Base-by-base conservation (phyloP, 2,113 vertebrate genomes). In the Oncorhynchus clarkii region DNA sequence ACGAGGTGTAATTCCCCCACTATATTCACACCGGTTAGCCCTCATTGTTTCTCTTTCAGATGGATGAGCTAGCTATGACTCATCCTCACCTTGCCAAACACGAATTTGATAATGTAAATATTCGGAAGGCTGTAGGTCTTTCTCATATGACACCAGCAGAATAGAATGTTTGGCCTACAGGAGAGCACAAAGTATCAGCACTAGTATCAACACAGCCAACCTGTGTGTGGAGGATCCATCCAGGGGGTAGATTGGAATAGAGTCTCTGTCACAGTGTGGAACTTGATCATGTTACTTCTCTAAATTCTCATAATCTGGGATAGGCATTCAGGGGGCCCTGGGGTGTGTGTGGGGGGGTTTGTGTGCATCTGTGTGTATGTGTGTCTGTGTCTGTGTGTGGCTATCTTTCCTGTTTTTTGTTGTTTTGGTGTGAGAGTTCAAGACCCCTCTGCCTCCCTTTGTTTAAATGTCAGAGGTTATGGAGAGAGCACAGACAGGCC, bases 391-490 rank as follows among this genome's bases (percentile, higher is more conserved):
- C 5, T 39, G 39, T 78, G 73, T 76, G 81, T 71, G 76, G 72
- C 75, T 71, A 79, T 85, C 82, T 83, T 89, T 88, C 86, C 86
- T 88, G 86, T 70, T 77, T 62, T 73, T 45, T 77, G 27, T 67
- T 80, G 66, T 85, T 84, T 84, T 48, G 70, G 71, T 78, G 78
- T 75, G 84, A 74, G 76, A 74, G 86, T 87, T 88, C 82, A 88
- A 79, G 85, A 89, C 87, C 87, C 88, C 87, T 81, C 79, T 83
- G 88, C 78, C 83, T 76, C 83, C 82, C 82, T 90, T 87, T 86
- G 86, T 88, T 85, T 86, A 78, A 78, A 72, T 20, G 84, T 90
- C 89, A 89, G 80, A 78, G 85, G 86, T 79, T 75, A 87, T 82
- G 73, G 82, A 83, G 75, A 67, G 71, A 80, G 73, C 65, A 5